Conservation (phyloP, 1,140 invertebrate genomes). For the Saccostrea glomerata region DNA sequence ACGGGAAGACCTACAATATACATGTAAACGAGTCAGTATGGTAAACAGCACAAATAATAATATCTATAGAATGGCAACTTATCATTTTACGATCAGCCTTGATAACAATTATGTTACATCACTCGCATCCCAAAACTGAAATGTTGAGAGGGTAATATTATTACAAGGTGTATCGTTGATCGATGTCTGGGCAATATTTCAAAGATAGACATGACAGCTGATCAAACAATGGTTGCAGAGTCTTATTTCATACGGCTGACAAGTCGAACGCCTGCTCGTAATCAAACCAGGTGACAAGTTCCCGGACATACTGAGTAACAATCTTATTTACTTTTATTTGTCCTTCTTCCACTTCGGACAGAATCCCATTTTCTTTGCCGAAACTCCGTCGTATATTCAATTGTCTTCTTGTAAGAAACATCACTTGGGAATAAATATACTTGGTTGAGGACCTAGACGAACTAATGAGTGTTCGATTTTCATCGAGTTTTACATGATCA, state of each 20-base stretch:
- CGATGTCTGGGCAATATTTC: neutral
- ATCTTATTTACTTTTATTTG: no score
- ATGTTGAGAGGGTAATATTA: neutral
- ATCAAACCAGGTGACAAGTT: slow-evolving; percentile 16
- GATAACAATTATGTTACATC: neutral
- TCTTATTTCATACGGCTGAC: neutral
- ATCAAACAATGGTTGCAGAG: neutral
- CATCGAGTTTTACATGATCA: no score
- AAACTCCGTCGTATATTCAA: no score
- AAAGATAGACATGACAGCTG: neutral
- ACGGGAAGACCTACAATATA: neutral
- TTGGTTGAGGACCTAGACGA: no score
- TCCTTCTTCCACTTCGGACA: no score
- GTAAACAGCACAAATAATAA: neutral
- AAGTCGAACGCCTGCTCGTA: neutral
- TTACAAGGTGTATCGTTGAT: neutral
- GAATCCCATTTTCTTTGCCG: no score
- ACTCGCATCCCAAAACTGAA: neutral
- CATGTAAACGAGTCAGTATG: neutral
- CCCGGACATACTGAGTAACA: neutral
- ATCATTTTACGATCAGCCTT: slow-evolving; percentile 1
- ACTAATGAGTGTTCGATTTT: no score
- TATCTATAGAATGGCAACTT: neutral
- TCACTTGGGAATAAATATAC: no score
- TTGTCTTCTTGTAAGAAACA: no score